These are phyloP conservation scores for Hemibagrus wyckioides DNA, from an alignment of 2,113 vertebrate species.

Conservation along the genomic window DNA sequence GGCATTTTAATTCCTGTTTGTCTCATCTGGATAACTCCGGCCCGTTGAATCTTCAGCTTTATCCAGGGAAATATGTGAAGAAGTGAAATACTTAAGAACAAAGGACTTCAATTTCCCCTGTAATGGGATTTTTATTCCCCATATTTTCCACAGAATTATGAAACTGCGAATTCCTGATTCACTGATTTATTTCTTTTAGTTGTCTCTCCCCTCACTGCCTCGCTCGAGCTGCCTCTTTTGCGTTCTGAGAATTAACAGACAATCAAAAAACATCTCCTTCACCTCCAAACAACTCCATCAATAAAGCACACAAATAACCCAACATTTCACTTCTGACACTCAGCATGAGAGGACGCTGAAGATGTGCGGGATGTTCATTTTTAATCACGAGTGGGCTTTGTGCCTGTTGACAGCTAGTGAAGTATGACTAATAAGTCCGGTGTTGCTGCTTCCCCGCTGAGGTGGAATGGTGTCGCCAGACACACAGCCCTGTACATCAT, in stretches of 20 bases:
- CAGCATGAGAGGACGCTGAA: conserved; percentile 46
- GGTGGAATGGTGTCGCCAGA: conserved; percentile 68
- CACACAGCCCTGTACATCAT: conserved; percentile 60
- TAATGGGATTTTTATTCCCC: conserved; percentile 70
- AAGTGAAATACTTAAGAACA: conserved; percentile 76
- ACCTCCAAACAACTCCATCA: conserved; percentile 52
- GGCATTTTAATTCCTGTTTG: conserved; percentile 79
- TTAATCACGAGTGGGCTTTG: conserved; percentile 74
- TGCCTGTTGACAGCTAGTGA: conserved; percentile 76
- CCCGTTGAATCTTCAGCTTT: conserved; percentile 69
- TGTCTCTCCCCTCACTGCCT: conserved; percentile 32
- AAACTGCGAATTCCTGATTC: conserved; percentile 52
- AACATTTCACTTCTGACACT: conserved; percentile 51
- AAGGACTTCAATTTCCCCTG: conserved; percentile 79
- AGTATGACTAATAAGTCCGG: conserved; percentile 76
- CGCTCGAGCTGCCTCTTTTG: conserved; percentile 43
- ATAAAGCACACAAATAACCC: conserved; percentile 60
- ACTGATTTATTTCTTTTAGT: conserved; percentile 53
- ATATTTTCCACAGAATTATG: conserved; percentile 59
- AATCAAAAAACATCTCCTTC: conserved; percentile 46
- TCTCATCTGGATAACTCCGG: conserved; percentile 80
- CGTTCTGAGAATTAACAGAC: conserved; percentile 48
- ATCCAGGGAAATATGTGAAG: conserved; percentile 78
- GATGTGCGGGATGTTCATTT: conserved; percentile 68
- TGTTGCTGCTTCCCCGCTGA: conserved; percentile 71